Conservation (phyloP, 1,140 invertebrate genomes). For the Meloidogyne hapla region DNA sequence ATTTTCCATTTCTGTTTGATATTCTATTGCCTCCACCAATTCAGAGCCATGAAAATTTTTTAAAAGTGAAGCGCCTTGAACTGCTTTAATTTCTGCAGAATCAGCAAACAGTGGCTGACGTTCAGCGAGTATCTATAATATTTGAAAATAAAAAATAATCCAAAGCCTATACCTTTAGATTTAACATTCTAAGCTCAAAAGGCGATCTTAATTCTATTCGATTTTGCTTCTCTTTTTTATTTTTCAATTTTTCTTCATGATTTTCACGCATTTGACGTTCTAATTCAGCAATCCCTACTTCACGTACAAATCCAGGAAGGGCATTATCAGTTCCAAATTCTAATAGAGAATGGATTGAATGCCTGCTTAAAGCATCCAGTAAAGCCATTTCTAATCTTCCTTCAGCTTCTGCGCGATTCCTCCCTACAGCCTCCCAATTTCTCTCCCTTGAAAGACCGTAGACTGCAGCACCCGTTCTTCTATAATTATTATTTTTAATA, state of each 20-base stretch:
- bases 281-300: constrained; percentile 36
- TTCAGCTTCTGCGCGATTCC: not conserved
- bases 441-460: constrained; percentile 39
- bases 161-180: not conserved
- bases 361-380: constrained; percentile 49
- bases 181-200: constrained; percentile 31
- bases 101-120: constrained; percentile 39
- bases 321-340: constrained; percentile 37
- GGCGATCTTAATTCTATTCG: constrained; percentile 33
- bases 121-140: constrained; percentile 31
- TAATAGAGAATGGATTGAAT: constrained; percentile 36
- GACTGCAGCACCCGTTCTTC: constrained; percentile 41
- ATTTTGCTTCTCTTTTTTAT: constrained; percentile 13
- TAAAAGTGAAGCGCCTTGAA: not conserved
- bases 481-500: constrained; percentile 22
- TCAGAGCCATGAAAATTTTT: constrained; percentile 31
- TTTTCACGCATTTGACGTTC: constrained; percentile 45
- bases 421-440: constrained; percentile 27
- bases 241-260: constrained; percentile 4
- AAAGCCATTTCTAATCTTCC: constrained; percentile 28
- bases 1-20: constrained; percentile 4
- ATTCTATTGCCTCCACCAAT: constrained; percentile 31
- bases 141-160: too few relatives aligned
- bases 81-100: constrained; percentile 15
- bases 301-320: constrained; percentile 46